These are phyloP conservation scores for Condylura cristata DNA, from an alignment of 2,113 vertebrate species.

Conservation along the genomic window DNA sequence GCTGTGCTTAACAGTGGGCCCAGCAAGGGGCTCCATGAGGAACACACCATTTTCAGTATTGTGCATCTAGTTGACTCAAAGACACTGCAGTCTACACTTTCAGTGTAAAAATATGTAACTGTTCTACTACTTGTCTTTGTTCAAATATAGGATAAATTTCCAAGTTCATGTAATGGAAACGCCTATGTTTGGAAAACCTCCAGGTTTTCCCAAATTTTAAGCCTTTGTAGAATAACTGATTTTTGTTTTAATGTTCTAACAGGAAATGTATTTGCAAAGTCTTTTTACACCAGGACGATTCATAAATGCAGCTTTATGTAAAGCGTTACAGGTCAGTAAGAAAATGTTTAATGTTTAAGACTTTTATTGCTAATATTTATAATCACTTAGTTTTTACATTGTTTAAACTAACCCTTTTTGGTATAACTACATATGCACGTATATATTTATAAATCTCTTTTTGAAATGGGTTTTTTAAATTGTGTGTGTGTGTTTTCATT, in stretches of 20 bases:
- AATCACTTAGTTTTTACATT: neutral
- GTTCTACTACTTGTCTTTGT: neutral
- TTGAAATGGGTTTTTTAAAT: neutral
- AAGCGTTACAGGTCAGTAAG: constrained; percentile 91
- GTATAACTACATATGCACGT: neutral
- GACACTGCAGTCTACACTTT: too few species aligned
- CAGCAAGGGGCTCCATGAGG: accelerated
- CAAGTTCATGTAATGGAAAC: neutral
- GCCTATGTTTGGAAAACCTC: neutral
- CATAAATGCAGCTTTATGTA: constrained; percentile 90
- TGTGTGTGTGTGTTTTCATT: neutral
- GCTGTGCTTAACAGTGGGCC: neutral
- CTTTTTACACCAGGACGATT: constrained; percentile 93
- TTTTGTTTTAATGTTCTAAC: constrained; percentile 34
- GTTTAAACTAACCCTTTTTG: neutral
- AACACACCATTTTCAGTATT: neutral
- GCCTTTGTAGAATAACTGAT: neutral
- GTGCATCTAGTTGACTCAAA: neutral
- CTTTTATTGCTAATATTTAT: neutral
- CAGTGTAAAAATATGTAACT: neutral
- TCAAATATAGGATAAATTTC: neutral
- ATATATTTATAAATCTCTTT: neutral
- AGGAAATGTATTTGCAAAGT: constrained; percentile 93
- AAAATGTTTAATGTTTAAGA: neutral
- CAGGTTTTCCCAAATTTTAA: neutral